Percentiles rank a stretch among this genome's conserved stretches.
phyloP scores from a whole-genome alignment of 2,113 vertebrate genomes.

The Uropsilus gracilis region DNA sequence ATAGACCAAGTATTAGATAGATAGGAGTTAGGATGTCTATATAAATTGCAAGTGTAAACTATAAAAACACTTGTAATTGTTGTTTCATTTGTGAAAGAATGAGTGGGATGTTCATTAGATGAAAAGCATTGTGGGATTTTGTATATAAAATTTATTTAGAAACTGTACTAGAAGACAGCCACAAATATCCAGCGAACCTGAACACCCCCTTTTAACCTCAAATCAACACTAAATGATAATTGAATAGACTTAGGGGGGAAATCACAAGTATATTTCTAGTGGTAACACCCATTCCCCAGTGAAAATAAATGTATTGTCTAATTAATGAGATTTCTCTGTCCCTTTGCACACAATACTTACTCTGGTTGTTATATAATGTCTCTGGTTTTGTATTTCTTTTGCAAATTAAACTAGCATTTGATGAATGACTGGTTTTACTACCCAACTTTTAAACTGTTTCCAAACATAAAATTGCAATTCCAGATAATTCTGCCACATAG shows the following conservation, averaged over 20 bases:
- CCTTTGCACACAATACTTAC: neutral
- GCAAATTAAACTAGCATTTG: neutral
- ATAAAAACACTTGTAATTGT: neutral
- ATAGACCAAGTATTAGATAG: neutral
- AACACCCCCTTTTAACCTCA: neutral
- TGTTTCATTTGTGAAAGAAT: neutral
- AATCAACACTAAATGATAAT: neutral
- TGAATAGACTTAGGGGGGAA: neutral
- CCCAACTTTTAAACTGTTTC: neutral
- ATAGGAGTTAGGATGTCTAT: neutral
- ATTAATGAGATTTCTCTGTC: neutral
- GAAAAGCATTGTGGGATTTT: neutral
- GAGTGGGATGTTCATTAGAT: neutral
- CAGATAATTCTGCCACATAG: neutral
- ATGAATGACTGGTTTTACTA: neutral
- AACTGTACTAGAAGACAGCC: neutral
- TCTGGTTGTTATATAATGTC: neutral
- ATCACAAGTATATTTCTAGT: neutral
- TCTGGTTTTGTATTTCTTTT: neutral
- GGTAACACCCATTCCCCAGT: neutral
- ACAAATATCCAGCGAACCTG: neutral
- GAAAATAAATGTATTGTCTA: neutral
- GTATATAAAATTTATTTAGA: neutral
- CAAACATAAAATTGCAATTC: neutral
- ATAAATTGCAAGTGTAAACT: neutral